Conservation (phyloP, 35 echinoderm and acorn worm genomes). For the Heliocidaris tuberculata region DNA sequence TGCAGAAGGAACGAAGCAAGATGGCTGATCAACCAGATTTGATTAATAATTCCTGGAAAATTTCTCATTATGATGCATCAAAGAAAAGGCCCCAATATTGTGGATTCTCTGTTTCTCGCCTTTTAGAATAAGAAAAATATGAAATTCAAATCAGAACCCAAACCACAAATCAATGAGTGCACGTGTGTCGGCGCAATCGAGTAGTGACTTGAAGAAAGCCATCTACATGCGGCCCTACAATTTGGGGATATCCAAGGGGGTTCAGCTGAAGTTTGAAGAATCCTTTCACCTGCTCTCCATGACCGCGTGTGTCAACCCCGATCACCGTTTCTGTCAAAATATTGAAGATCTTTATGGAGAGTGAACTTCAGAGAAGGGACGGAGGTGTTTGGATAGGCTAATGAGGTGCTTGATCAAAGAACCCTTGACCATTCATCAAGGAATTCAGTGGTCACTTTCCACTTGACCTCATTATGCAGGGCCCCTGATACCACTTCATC, state of each 20-base stretch:
- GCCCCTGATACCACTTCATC: background rate
- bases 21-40: background rate
- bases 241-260: background rate
- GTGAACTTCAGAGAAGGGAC: background rate
- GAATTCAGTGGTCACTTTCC: background rate
- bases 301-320: background rate
- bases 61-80: background rate
- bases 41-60: background rate
- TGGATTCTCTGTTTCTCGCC: background rate
- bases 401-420: background rate
- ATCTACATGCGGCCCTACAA: background rate
- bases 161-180: background rate
- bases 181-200: background rate
- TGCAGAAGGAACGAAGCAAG: background rate
- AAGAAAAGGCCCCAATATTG: background rate
- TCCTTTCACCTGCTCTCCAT: background rate
- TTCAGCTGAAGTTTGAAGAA: background rate
- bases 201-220: background rate
- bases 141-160: background rate
- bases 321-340: background rate
- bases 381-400: background rate
- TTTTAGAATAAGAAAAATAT: background rate
- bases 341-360: background rate
- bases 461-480: background rate
- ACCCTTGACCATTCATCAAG: background rate